phyloP scores from a whole-genome alignment of 2,888 invertebrate species.

The Chaetogeoica ovagalla region DNA sequence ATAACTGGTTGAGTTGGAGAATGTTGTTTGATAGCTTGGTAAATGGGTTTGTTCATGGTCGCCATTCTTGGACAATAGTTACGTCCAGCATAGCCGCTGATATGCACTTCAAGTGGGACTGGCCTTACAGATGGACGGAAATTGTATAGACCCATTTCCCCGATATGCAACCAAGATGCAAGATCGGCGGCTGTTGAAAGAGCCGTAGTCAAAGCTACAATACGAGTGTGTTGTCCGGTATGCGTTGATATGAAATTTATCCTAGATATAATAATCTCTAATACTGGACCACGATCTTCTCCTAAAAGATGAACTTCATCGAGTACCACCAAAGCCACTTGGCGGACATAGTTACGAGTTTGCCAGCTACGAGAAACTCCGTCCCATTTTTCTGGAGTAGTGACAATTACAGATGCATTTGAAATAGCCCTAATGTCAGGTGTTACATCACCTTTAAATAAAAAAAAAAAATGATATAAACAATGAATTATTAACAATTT shows the following conservation, averaged over 20 bases:
- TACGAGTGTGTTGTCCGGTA: slow-evolving; percentile 78
- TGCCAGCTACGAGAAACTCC: slow-evolving; percentile 99
- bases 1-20: slow-evolving; percentile 89
- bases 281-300: slow-evolving; percentile 82
- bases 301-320: slow-evolving; percentile 98
- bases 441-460: slow-evolving; percentile 66
- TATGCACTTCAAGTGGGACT: slow-evolving; percentile 90
- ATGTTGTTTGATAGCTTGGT: slow-evolving; percentile 90
- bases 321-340: slow-evolving; percentile 90
- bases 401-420: slow-evolving; percentile 89
- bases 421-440: slow-evolving; percentile 84
- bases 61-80: slow-evolving; percentile 99
- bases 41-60: slow-evolving; percentile 98
- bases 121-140: slow-evolving; percentile 97
- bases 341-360: slow-evolving; percentile 88
- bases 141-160: slow-evolving; percentile 82
- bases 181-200: slow-evolving; percentile 96
- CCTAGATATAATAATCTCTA: slow-evolving; percentile 97
- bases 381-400: slow-evolving; percentile 99
- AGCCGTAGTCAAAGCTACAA: slow-evolving; percentile 95
- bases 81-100: slow-evolving; percentile 93
- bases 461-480: slow-evolving; percentile 11
- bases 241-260: slow-evolving; percentile 94
- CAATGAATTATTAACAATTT: neutral
- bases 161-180: slow-evolving; percentile 94